Percentiles rank a stretch among this genome's conserved stretches.
Evolutionary conservation across 2,797 vertebrate genomes (phyloP).

Genomic region (Sciurus carolinensis): DNA sequence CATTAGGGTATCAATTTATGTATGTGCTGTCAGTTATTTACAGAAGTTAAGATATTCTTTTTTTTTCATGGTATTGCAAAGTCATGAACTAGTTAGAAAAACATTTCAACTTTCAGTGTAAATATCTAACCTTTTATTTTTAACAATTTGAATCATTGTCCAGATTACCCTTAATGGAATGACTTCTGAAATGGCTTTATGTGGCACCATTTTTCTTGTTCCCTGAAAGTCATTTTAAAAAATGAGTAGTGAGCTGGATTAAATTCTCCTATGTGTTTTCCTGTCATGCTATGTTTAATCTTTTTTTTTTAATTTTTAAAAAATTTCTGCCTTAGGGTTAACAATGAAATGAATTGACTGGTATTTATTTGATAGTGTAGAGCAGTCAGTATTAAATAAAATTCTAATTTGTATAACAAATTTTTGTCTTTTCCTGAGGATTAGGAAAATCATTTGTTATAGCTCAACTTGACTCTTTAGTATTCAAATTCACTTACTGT

Average conservation of each 20-base stretch:
- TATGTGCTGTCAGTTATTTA: background rate
- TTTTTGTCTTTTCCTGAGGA: background rate
- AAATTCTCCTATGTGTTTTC: background rate
- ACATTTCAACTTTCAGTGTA: background rate
- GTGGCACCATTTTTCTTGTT: background rate
- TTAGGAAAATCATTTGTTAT: background rate
- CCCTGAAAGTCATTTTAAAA: slow-evolving; percentile 27
- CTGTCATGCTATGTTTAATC: background rate
- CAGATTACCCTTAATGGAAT: background rate
- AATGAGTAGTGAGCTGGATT: background rate
- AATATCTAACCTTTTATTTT: slow-evolving; percentile 68
- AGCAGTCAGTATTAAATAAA: background rate
- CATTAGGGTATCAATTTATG: background rate
- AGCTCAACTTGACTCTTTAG: background rate
- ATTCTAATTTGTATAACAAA: slow-evolving; percentile 33
- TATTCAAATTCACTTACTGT: background rate
- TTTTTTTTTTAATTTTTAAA: background rate
- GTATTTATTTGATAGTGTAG: background rate
- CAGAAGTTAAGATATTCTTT: slow-evolving; percentile 34
- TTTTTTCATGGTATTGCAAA: background rate
- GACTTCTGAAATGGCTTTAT: slow-evolving; percentile 22
- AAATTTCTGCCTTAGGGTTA: background rate
- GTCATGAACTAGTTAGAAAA: background rate
- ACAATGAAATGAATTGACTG: background rate
- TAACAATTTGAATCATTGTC: background rate